Percentiles rank a stretch among this genome's conserved stretches.
Evolutionary conservation across 2,888 invertebrate species (phyloP).

Genomic region (Palloptera scutellata): DNA sequence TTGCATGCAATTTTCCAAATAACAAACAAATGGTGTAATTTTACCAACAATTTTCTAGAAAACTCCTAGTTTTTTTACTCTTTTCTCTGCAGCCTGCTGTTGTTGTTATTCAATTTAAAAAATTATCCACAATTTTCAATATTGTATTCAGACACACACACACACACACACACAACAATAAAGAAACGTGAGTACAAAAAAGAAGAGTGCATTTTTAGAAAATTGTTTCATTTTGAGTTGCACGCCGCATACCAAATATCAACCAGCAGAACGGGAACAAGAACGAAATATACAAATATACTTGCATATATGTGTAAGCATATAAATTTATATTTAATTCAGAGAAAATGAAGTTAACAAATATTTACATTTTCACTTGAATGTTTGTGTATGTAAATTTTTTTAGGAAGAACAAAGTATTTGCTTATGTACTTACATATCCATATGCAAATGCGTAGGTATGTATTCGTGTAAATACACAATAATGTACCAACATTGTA

Average conservation of each 20-base stretch:
- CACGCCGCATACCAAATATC: too few relatives aligned
- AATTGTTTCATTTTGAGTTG: too few relatives aligned
- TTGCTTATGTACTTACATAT: not conserved
- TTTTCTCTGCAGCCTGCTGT: not conserved
- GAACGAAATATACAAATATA: not conserved
- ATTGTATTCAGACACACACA: constrained; percentile 6
- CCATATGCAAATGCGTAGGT: too few relatives aligned
- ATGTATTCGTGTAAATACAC: too few relatives aligned
- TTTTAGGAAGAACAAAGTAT: constrained; percentile 4
- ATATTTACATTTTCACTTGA: constrained; percentile 54
- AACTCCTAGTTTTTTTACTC: not conserved
- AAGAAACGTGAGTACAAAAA: constrained; percentile 2
- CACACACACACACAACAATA: not conserved
- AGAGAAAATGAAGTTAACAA: constrained; percentile 57
- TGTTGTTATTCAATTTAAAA: constrained; percentile 12
- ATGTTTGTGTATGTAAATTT: constrained; percentile 43
- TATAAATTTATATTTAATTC: constrained; percentile 49
- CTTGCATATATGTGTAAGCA: not conserved
- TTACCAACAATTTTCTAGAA: not conserved
- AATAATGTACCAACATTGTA: too few relatives aligned
- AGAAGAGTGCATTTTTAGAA: not conserved
- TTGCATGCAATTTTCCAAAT: constrained; percentile 38
- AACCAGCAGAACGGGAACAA: too few relatives aligned
- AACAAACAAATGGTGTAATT: not conserved
- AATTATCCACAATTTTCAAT: constrained; percentile 20